Percentiles rank a stretch among this genome's conserved stretches.
phyloP scores from a whole-genome alignment of 2,797 vertebrate species.

The Sciurus vulgaris region DNA sequence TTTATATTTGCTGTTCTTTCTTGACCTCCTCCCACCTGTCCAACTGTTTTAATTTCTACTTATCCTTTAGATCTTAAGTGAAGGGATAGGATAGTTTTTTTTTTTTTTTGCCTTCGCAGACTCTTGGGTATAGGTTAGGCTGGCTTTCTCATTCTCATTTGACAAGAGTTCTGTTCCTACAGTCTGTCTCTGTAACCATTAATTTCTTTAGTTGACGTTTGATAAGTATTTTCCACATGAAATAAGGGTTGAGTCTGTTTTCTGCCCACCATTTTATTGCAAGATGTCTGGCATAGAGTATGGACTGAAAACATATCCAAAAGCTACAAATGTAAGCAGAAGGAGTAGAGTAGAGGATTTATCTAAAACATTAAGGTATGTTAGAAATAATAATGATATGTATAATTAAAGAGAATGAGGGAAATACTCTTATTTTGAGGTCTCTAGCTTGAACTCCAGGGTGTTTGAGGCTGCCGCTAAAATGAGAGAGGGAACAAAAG shows the following conservation, averaged over 20 bases:
- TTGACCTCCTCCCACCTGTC: no score
- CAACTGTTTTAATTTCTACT: slow-evolving; percentile 14
- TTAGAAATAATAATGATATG: background rate
- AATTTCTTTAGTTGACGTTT: background rate
- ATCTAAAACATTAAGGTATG: background rate
- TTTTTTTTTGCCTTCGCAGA: background rate
- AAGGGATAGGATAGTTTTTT: background rate
- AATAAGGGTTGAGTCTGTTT: background rate
- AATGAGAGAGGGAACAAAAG: background rate
- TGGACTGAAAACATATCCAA: background rate
- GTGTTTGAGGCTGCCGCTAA: background rate
- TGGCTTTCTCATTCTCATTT: background rate
- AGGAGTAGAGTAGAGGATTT: background rate
- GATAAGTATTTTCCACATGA: background rate
- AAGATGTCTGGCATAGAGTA: background rate
- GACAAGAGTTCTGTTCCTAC: background rate
- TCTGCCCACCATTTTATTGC: background rate
- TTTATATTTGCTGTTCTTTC: no score
- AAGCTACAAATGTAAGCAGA: background rate
- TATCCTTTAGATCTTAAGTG: slow-evolving; percentile 35
- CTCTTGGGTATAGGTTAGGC: background rate
- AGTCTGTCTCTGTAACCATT: background rate
- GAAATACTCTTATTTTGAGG: background rate
- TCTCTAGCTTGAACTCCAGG: background rate
- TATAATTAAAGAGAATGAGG: background rate